Base-by-base conservation (phyloP, 2,888 invertebrate genomes). In the Patella caerulea region DNA sequence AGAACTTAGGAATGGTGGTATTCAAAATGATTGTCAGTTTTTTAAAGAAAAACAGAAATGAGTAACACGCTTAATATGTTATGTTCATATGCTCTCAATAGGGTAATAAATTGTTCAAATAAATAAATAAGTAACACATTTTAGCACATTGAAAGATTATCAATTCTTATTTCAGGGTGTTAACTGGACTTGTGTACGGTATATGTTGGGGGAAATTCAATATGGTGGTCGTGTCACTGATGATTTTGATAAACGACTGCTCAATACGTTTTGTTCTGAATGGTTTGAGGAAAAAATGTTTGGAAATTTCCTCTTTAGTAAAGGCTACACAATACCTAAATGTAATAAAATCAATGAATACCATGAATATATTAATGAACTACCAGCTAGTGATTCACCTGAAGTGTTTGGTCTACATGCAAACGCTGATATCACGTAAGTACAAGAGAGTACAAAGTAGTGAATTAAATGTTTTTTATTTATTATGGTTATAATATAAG, bases 131-230 rank as follows among this genome's bases (percentile, higher is more conserved):
- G 34, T 4, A 34, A 45, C 9, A 45, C 7, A 7, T 45, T 45
- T 45, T 45, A 45, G 9, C 1, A 45, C 45, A 7, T 45, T 45
- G 45, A 45, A 45, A 45, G 34, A 56, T 69, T 69, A 34, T 69
- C n/a, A 45, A 14, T 7, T 54, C 3, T 59, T 52, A 15, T 78
- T 78, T 14, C 80, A 92, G 91, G 91, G 91, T 53, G 91, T 92
- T 17, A 89, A 84, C 76, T 92, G 92, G 92, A 89, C 86, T 3
- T 88, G 88, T 77, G 90, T 92, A 5, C 87, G 91, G n/a, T 92
- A 92, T 87, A 92, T 92, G 92, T 88, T 92, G 76, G 92, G 92
- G n/a, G 92, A 92, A 82, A 91, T 92, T 82, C 92, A 92, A 81
- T 92, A 92, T 84, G 92, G 92, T 29, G 92, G 92, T 69, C 89